These are phyloP conservation scores for Trididemnum miniatum DNA, from an alignment of 23 tunicate genomes.

Conservation along the genomic window DNA sequence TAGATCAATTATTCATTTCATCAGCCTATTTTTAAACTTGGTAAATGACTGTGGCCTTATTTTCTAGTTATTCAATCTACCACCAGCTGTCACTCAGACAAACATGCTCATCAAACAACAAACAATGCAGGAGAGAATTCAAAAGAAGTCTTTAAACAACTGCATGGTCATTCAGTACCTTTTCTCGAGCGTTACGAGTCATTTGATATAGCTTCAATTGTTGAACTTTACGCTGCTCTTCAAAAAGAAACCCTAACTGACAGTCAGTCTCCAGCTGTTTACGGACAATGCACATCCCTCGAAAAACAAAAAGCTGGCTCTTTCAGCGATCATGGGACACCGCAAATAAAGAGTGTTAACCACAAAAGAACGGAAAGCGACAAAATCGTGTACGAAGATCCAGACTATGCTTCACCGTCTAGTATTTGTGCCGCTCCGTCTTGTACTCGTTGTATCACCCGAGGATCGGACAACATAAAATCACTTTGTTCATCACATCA, in stretches of 20 bases:
- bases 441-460: constrained; percentile 22
- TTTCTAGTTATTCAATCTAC: not conserved
- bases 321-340: not conserved
- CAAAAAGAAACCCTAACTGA: constrained; percentile 30
- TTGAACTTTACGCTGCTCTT: constrained; percentile 46
- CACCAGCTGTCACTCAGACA: too few relatives aligned
- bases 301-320: not conserved
- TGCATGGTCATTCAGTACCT: constrained; percentile 11
- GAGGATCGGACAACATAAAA: not conserved
- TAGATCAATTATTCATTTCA: too few relatives aligned
- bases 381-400: not conserved
- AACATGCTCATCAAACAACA: too few relatives aligned
- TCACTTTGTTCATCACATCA: not conserved
- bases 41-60: too few relatives aligned
- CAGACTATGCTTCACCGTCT: constrained; percentile 70
- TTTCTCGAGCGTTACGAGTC: constrained; percentile 6
- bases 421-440: constrained; percentile 46
- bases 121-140: not conserved
- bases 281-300: not conserved
- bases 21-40: too few relatives aligned
- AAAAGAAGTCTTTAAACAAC: constrained; percentile 4
- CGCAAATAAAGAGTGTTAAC: not conserved
- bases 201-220: constrained; percentile 42
- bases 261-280: not conserved
- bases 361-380: not conserved